phyloP scores from a whole-genome alignment of 2,888 invertebrate genomes.

The Plemyria rubiginata region DNA sequence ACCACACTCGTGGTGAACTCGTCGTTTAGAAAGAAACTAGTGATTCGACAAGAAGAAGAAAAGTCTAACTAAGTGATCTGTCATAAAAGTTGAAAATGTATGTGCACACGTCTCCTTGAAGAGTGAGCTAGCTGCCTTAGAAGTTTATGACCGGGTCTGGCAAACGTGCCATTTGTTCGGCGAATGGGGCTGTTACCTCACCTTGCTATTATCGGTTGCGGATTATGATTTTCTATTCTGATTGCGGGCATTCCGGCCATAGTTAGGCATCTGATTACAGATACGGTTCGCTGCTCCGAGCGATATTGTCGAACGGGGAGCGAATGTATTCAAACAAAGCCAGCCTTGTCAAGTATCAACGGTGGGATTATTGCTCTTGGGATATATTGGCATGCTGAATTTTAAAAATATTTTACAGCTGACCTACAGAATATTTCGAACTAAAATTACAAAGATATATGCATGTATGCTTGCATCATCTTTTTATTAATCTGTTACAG shows the following conservation, averaged over 20 bases:
- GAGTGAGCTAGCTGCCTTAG: conserved; percentile 14
- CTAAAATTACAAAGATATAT: neutral
- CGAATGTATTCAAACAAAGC: conserved; percentile 18
- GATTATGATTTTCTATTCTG: conserved; percentile 45
- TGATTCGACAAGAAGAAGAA: no score
- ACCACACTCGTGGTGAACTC: no score
- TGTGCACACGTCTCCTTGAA: neutral
- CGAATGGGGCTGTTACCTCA: conserved; percentile 45
- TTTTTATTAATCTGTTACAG: no score
- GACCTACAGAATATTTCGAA: neutral
- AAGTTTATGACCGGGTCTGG: conserved; percentile 30
- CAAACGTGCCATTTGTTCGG: conserved; percentile 55
- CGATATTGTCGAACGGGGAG: conserved; percentile 22
- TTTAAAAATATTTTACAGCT: neutral
- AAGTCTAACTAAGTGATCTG: no score
- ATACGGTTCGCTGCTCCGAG: conserved; percentile 31
- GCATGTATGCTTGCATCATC: no score
- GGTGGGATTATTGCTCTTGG: neutral
- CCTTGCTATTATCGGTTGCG: conserved; percentile 45
- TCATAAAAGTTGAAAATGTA: no score
- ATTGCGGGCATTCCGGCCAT: conserved; percentile 39
- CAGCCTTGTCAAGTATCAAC: conserved; percentile 1
- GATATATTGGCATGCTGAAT: neutral
- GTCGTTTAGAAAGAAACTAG: no score
- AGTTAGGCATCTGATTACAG: conserved; percentile 40